Evolutionary conservation across 2,888 invertebrate genomes (phyloP).

Genomic region (Oligia latruncula): DNA sequence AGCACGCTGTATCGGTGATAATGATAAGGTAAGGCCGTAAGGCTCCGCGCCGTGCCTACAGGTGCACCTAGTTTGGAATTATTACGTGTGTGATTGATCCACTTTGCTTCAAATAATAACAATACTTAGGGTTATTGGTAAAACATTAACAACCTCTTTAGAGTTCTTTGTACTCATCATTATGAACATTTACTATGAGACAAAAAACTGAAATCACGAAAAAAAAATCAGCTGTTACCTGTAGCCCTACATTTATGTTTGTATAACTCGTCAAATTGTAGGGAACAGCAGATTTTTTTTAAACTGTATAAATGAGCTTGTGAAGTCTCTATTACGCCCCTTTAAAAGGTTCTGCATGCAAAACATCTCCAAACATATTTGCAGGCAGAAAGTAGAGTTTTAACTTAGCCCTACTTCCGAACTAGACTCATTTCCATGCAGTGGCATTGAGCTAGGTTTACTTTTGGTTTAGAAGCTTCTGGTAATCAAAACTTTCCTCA

Average conservation of each 20-base stretch:
- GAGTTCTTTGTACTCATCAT: no score
- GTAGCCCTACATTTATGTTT: no score
- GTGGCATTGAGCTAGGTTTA: slow-evolving; percentile 7
- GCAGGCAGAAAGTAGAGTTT: background rate
- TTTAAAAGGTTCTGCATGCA: background rate
- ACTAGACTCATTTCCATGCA: slow-evolving; percentile 42
- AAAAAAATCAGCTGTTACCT: no score
- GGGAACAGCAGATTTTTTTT: no score
- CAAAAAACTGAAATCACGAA: no score
- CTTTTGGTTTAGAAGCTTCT: slow-evolving; percentile 32
- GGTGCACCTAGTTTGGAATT: background rate
- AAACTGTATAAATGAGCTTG: no score
- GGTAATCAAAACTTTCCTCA: slow-evolving; percentile 34
- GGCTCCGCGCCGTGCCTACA: slow-evolving; percentile 4
- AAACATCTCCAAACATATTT: background rate
- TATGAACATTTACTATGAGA: no score
- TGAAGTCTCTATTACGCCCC: background rate
- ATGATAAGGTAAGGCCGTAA: slow-evolving; percentile 38
- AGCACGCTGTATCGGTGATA: slow-evolving; percentile 46
- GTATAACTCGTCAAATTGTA: no score
- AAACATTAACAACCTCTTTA: no score
- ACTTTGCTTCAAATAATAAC: slow-evolving; percentile 4
- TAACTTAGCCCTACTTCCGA: slow-evolving; percentile 37
- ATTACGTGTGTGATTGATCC: background rate
- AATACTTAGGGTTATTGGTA: background rate